Evolutionary conservation across 2,888 invertebrate species (phyloP).

Genomic region (Mimachlamys varia): DNA sequence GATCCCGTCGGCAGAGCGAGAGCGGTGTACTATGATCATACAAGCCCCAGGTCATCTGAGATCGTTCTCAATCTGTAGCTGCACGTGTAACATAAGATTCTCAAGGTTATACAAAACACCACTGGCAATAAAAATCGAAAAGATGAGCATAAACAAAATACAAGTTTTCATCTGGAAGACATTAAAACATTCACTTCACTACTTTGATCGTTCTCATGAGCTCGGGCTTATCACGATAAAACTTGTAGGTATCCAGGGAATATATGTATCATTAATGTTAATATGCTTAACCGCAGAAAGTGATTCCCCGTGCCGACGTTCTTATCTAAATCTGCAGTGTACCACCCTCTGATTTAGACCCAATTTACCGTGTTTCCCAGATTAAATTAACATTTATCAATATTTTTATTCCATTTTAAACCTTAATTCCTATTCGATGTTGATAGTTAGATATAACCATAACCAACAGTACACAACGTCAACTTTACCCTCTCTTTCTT

Average conservation of each 20-base stretch:
- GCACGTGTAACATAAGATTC: background rate
- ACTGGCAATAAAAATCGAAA: constrained; percentile 11
- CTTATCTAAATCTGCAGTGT: background rate
- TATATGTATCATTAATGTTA: background rate
- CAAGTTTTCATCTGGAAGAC: background rate
- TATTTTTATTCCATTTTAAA: no score
- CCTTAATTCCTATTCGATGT: no score
- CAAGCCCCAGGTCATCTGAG: background rate
- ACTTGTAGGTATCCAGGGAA: background rate
- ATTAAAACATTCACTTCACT: background rate
- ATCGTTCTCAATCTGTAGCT: background rate
- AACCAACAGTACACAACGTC: no score
- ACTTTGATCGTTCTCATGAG: background rate
- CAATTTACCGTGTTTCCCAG: no score
- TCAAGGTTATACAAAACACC: background rate
- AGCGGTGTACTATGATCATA: background rate
- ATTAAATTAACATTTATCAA: no score
- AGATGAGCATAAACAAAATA: background rate
- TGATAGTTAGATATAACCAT: no score
- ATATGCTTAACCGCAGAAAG: no score
- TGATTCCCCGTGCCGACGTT: background rate
- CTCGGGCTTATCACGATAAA: background rate
- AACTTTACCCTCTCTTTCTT: no score
- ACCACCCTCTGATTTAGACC: background rate
- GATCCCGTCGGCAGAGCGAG: background rate